Conservation (phyloP, 2,113 vertebrate species). For the Mellivora capensis region DNA sequence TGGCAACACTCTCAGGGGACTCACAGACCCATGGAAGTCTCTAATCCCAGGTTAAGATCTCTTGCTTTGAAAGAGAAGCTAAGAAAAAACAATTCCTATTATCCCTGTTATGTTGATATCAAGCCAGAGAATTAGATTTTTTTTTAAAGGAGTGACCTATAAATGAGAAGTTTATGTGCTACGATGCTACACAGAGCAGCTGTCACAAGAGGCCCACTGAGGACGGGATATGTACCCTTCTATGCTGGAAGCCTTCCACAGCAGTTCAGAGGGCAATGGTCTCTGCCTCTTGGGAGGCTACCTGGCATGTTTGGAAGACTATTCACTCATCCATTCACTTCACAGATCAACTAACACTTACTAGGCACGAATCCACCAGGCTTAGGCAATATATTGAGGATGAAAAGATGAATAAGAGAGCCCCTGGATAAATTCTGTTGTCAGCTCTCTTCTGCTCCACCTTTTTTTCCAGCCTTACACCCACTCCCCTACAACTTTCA, state of each 20-base stretch:
- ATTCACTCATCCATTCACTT: not conserved
- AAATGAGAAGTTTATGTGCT: not conserved
- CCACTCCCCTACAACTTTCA: not conserved
- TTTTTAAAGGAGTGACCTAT: not conserved
- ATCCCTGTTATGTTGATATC: not conserved
- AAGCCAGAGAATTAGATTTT: not conserved
- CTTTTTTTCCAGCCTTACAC: not conserved
- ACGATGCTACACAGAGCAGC: not conserved
- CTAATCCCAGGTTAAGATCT: not conserved
- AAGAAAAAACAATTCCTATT: not conserved
- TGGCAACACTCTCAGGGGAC: not conserved
- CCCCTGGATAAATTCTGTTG: not conserved
- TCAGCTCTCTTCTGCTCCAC: not conserved
- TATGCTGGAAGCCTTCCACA: not conserved
- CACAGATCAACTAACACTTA: not conserved
- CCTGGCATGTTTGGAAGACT: not conserved
- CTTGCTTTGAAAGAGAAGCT: conserved; percentile 22
- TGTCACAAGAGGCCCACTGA: not conserved
- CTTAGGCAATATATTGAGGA: not conserved
- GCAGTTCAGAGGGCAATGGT: not conserved
- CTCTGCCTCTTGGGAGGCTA: not conserved
- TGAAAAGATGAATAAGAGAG: not conserved
- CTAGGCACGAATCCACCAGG: not conserved
- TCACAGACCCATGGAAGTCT: not conserved
- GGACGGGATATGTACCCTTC: not conserved